These are phyloP conservation scores for Ganaspis sp. DNA, from an alignment of 1,140 invertebrate genomes.

Conservation along the genomic window DNA sequence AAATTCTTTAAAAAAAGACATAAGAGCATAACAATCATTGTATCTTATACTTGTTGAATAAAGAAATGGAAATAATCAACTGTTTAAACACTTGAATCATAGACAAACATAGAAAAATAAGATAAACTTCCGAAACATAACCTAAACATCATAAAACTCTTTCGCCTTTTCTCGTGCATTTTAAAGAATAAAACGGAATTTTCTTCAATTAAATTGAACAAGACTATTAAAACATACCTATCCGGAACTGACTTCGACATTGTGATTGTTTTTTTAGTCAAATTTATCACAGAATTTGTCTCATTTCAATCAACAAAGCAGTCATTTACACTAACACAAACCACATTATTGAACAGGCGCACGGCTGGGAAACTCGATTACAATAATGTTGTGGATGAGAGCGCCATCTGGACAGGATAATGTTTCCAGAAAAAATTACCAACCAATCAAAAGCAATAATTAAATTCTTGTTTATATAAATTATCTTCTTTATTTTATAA, in stretches of 20 bases:
- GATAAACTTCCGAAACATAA: conserved; percentile 50
- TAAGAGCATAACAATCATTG: not conserved
- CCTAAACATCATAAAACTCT: conserved; percentile 50
- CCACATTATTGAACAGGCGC: no score
- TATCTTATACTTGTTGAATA: no score
- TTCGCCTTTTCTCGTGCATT: not conserved
- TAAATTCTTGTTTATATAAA: no score
- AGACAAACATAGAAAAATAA: not conserved
- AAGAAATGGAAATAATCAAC: not conserved
- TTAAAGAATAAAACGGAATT: not conserved
- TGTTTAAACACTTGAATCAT: not conserved
- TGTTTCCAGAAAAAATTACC: no score
- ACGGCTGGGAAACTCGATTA: no score
- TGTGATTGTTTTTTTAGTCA: conserved; percentile 22
- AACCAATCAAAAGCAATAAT: no score
- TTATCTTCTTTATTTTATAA: no score
- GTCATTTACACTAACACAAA: conserved; percentile 23
- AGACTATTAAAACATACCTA: conserved; percentile 48
- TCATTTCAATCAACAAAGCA: conserved; percentile 46
- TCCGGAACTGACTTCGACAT: conserved; percentile 63
- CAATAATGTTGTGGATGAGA: no score
- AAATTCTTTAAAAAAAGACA: conserved; percentile 11
- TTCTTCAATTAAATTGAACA: not conserved
- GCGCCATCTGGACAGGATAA: no score
- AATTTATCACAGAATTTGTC: conserved; percentile 44